These are phyloP conservation scores for Pachyseris speciosa DNA, from an alignment of 64 coral and sea anemone genomes.

Conservation along the genomic window DNA sequence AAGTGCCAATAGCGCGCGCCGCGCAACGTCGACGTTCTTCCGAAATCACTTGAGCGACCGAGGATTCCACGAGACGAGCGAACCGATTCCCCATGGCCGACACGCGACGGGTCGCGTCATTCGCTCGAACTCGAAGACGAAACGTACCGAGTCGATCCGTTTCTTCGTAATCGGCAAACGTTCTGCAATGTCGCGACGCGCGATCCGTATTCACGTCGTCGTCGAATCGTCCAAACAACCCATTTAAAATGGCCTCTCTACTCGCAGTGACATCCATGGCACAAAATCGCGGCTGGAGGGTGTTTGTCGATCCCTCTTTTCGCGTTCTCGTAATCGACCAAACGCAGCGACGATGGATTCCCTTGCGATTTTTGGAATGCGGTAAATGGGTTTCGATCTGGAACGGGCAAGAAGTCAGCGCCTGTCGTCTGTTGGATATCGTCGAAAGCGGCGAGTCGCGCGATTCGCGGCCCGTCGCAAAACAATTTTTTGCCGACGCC, in stretches of 20 bases:
- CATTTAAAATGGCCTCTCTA: not conserved
- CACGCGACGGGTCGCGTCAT: not conserved
- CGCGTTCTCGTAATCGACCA: not conserved
- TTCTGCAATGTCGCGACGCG: not conserved
- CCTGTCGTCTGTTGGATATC: not conserved
- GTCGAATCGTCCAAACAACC: not conserved
- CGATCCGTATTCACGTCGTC: not conserved
- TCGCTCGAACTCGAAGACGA: not conserved
- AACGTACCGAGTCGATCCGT: not conserved
- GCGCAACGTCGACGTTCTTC: not conserved
- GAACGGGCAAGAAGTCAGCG: not conserved
- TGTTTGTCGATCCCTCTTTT: not conserved
- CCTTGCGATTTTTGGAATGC: not conserved
- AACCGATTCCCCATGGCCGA: not conserved
- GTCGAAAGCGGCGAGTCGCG: not conserved
- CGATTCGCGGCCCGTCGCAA: not conserved
- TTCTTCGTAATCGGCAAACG: not conserved
- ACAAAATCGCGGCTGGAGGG: not conserved
- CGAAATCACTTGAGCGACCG: not conserved
- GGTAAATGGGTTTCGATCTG: not conserved
- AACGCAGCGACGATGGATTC: not conserved
- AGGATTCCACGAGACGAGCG: not conserved
- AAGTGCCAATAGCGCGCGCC: not conserved
- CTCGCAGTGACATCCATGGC: not conserved
- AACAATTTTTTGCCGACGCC: not conserved